A percentile compares a stretch with the other conserved stretches of the same genome.
Evolutionary conservation across 2,888 invertebrate genomes (phyloP).

Genomic region (Hirudinaria manillensis): DNA sequence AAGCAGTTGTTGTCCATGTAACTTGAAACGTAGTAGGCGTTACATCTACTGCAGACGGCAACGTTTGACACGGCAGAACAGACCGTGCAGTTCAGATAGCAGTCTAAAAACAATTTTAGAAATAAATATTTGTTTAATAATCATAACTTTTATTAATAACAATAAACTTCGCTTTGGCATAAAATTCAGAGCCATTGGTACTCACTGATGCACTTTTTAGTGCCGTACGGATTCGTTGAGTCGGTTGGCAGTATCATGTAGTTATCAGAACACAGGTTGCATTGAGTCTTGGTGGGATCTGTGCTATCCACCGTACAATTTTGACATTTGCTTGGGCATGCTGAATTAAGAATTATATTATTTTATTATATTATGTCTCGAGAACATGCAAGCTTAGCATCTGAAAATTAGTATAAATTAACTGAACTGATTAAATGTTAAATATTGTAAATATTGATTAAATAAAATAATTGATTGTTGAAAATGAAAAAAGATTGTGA

Average conservation of each 20-base stretch:
- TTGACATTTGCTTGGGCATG: slow-evolving; percentile 15
- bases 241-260: not conserved
- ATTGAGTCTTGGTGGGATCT: slow-evolving; percentile 19
- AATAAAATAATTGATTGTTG: not conserved
- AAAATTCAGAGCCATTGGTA: not conserved
- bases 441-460: not conserved
- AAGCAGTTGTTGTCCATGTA: slow-evolving; percentile 28
- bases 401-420: not conserved
- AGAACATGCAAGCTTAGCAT: too few relatives aligned
- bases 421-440: too few relatives aligned
- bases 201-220: slow-evolving; percentile 9
- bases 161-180: not conserved
- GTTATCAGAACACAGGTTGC: not conserved
- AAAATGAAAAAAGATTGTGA: not conserved
- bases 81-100: slow-evolving; percentile 28
- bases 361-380: not conserved
- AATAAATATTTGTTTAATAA: not conserved
- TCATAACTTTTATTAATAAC: not conserved
- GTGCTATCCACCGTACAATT: slow-evolving; percentile 12
- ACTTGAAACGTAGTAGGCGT: not conserved
- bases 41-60: slow-evolving; percentile 21
- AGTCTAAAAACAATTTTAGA: slow-evolving; percentile 12
- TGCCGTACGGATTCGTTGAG: not conserved
- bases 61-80: slow-evolving; percentile 19
- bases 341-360: not conserved